These are phyloP conservation scores for Bradypodion ventrale DNA, from an alignment of 2,797 vertebrate species.

Conservation along the genomic window DNA sequence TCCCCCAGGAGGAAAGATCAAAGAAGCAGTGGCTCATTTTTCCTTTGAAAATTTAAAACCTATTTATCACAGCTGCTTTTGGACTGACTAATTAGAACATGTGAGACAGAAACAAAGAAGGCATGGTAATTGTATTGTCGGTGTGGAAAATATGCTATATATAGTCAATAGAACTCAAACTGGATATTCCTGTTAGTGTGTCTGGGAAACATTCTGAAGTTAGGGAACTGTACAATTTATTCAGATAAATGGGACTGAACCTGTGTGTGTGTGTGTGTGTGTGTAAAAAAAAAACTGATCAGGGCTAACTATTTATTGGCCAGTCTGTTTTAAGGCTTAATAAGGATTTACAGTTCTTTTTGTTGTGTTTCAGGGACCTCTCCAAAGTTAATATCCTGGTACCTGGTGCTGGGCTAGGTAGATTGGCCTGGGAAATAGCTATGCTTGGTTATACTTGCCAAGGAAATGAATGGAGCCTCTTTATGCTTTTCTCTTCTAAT, in stretches of 20 bases:
- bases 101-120: not conserved
- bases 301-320: slow-evolving; percentile 56
- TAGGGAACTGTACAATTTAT: not conserved
- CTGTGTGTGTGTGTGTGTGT: not conserved
- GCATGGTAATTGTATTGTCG: not conserved
- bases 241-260: not conserved
- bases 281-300: slow-evolving; percentile 19
- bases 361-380: slow-evolving; percentile 86
- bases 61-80: not conserved
- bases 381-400: slow-evolving; percentile 94
- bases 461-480: slow-evolving; percentile 99
- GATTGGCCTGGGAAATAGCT: slow-evolving; percentile 98
- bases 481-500: slow-evolving; percentile 99
- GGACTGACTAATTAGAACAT: not conserved
- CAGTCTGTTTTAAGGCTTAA: slow-evolving; percentile 49
- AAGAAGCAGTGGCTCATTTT: not conserved
- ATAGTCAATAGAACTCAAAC: not conserved
- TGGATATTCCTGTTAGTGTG: not conserved
- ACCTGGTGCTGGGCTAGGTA: slow-evolving; percentile 96
- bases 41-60: not conserved
- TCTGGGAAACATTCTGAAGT: not conserved
- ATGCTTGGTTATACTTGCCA: slow-evolving; percentile 94
- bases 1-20: not conserved
- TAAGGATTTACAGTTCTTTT: slow-evolving; percentile 70
- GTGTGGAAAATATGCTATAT: not conserved